Evolutionary conservation across 2,797 vertebrate genomes (phyloP).

Genomic region (Myotis daubentonii): DNA sequence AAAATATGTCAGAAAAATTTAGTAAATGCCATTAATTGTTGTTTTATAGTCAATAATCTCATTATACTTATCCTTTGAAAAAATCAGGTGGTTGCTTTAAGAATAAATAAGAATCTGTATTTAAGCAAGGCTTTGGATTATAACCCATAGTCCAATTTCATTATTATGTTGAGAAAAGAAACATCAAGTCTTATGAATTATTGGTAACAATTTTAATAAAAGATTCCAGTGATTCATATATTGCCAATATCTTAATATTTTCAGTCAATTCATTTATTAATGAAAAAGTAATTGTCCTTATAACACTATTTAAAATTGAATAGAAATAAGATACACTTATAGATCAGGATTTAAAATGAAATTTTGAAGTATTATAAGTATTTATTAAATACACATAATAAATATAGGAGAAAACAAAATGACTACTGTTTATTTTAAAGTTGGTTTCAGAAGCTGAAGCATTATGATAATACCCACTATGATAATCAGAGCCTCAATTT

Average conservation of each 20-base stretch:
- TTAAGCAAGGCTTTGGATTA: slow-evolving; percentile 24
- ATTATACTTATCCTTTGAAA: slow-evolving; percentile 38
- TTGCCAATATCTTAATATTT: slow-evolving; percentile 17
- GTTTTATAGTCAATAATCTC: slow-evolving; percentile 58
- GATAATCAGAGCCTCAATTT: background rate
- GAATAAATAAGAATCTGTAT: slow-evolving; percentile 53
- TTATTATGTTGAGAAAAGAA: background rate
- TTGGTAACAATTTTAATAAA: background rate
- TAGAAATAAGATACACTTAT: background rate
- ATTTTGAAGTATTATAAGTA: background rate
- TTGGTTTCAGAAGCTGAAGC: background rate
- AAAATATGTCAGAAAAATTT: slow-evolving; percentile 65
- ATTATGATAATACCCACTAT: background rate
- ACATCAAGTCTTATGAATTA: background rate
- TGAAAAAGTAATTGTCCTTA: background rate
- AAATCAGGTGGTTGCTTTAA: slow-evolving; percentile 18
- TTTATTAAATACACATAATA: background rate
- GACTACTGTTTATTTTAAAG: background rate
- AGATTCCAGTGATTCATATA: background rate
- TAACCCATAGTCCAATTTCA: background rate
- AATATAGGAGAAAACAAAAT: background rate
- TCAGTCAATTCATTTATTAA: background rate
- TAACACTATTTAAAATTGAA: background rate
- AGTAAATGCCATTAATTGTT: slow-evolving; percentile 44
- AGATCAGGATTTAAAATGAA: slow-evolving; percentile 37